These are phyloP conservation scores for Acronicta alni DNA, from an alignment of 2,888 invertebrate genomes.

Conservation along the genomic window DNA sequence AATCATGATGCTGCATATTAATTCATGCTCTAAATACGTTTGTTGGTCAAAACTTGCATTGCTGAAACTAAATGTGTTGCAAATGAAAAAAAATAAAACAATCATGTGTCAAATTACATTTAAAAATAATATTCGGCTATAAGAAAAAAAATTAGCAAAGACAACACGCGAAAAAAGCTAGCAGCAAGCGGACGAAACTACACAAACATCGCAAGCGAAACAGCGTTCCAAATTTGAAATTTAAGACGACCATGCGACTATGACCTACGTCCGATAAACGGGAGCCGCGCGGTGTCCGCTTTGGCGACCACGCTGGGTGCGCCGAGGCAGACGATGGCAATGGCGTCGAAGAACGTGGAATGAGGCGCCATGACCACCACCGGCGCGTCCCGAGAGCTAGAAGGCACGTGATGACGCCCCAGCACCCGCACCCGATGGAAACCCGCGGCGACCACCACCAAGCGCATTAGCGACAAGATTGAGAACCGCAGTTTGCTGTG, in stretches of 20 bases:
- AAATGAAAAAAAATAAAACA: background rate
- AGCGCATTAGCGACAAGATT: conserved; percentile 92
- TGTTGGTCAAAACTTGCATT: conserved; percentile 9
- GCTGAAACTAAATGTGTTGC: conserved; percentile 12
- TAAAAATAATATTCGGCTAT: background rate
- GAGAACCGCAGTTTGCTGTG: conserved; percentile 90
- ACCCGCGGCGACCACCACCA: conserved; percentile 94
- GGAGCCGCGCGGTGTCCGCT: conserved; percentile 94
- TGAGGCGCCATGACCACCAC: conserved; percentile 97
- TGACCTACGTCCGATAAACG: conserved; percentile 96
- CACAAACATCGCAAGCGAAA: conserved; percentile 22
- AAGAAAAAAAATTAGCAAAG: conserved; percentile 2
- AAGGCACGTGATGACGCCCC: conserved; percentile 89
- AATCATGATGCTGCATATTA: conserved; percentile 21
- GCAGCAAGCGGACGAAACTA: conserved; percentile 29
- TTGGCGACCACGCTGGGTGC: conserved; percentile 97
- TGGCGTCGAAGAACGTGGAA: conserved; percentile 96
- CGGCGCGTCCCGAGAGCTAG: conserved; percentile 92
- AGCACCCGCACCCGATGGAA: conserved; percentile 94
- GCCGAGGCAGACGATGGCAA: conserved; percentile 94
- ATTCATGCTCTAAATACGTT: conserved; percentile 48
- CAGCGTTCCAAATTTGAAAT: conserved; percentile 6
- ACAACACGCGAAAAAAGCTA: conserved; percentile 19
- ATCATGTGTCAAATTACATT: conserved; percentile 17
- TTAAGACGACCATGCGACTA: conserved; percentile 35